Base-by-base conservation (phyloP, 2,888 invertebrate genomes). In the Pyrrhia umbra region DNA sequence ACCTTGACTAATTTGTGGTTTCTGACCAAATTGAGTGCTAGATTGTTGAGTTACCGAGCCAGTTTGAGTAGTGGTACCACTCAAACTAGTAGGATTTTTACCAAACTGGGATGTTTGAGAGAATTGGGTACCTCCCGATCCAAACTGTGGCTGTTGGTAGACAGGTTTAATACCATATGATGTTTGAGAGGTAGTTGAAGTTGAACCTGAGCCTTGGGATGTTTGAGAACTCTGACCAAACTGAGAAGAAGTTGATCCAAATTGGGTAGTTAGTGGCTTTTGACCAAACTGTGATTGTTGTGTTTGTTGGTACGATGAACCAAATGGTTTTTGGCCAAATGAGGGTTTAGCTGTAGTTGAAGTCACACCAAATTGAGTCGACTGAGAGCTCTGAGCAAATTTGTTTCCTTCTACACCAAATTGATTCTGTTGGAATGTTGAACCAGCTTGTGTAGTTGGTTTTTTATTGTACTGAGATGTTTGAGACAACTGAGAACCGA, bases 91-190 rank as follows among this genome's bases (percentile, higher is more conserved):
- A 4, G 40, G 20, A 13, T 13, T 20, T 42, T 42, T 18, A 30
- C 30, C 30, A 13, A 47, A 30, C 30, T 34, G 34, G n/a, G 42
- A 13, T 18, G 13, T 18, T 21, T 42, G 18, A n/a, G 34, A 34
- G 42, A 20, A 20, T 18, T 42, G 51, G 10, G 51, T 18, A 16
- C 39, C 21, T 13, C 18, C 4, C 1, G 40, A 9, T 16, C 40
- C 42, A 25, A 27, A 27, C 13, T 52, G 42, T 8, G 52, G n/a
- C 6, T 21, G 21, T 10, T 20, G 37, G 15, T 34, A n/a, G 1
- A 34, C 34, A 45, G 73, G 64, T 8, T 59, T 65, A 62, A 50
- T 37, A 2, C 45, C 47, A 47, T 54, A 60, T 10, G 70, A 40
- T 3, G 43, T 23, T 34, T 61, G 68, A 6, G 23, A 50, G 2